Conservation (phyloP, 2,888 invertebrate species). For the Galerucella calmariensis region DNA sequence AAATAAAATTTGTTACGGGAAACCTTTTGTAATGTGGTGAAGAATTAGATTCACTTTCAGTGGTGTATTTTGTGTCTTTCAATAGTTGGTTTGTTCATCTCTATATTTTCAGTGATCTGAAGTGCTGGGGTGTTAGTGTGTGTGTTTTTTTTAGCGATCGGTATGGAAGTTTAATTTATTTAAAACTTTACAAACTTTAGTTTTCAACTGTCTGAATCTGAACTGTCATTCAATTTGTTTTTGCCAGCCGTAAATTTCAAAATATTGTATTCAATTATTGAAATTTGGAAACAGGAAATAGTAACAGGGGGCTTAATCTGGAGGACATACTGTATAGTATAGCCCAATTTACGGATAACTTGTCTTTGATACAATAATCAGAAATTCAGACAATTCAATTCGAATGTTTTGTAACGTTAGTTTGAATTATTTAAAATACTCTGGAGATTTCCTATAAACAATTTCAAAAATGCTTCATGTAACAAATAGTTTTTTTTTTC, state of each 20-base stretch:
- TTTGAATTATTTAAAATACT: neutral
- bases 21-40: neutral
- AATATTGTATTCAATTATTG: no score
- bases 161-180: neutral
- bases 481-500: no score
- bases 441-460: slow-evolving; percentile 1
- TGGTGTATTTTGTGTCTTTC: neutral
- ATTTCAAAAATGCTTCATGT: neutral
- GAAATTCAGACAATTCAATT: neutral
- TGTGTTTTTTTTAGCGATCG: neutral
- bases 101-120: neutral
- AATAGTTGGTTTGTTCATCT: no score
- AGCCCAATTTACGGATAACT: no score
- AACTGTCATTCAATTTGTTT: no score
- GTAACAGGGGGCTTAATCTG: no score
- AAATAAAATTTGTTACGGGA: no score
- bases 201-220: neutral
- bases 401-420: neutral
- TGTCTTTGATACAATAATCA: no score
- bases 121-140: no score
- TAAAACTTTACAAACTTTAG: neutral
- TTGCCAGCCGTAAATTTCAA: no score
- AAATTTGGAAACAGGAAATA: no score
- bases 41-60: neutral
- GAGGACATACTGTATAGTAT: no score